Percentiles rank a stretch among this genome's conserved stretches.
phyloP scores from a whole-genome alignment of 1,140 invertebrate species.

The Ooceraea biroi region DNA sequence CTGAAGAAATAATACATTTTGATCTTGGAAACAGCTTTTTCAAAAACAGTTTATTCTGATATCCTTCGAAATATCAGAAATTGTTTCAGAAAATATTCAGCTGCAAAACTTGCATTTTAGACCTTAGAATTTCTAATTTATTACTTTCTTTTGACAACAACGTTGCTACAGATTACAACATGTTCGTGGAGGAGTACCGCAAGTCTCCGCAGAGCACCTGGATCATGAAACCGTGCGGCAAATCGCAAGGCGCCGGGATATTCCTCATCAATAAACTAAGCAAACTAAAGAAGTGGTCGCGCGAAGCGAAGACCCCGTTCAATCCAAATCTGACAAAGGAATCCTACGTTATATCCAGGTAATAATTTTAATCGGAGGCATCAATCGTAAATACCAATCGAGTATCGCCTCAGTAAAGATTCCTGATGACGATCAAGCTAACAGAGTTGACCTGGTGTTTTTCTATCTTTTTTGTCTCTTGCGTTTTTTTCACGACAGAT shows the following conservation, averaged over 20 bases:
- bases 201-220: slow-evolving; percentile 97
- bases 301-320: slow-evolving; percentile 93
- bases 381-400: neutral
- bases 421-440: neutral
- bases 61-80: too few relatives aligned
- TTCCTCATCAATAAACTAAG: slow-evolving; percentile 96
- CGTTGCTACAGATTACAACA: slow-evolving; percentile 91
- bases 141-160: neutral
- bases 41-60: too few relatives aligned
- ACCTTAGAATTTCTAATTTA: neutral
- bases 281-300: slow-evolving; percentile 95
- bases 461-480: neutral
- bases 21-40: too few relatives aligned
- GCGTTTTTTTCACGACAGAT: slow-evolving; percentile 83
- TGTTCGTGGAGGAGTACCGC: slow-evolving; percentile 97
- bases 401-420: neutral
- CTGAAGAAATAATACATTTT: too few relatives aligned
- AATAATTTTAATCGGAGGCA: neutral
- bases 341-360: slow-evolving; percentile 95
- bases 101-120: too few relatives aligned
- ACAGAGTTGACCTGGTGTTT: too few relatives aligned
- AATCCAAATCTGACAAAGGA: slow-evolving; percentile 94
- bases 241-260: slow-evolving; percentile 95
- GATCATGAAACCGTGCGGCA: slow-evolving; percentile 99
- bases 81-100: neutral